A percentile compares a stretch with the other conserved stretches of the same genome.
These are phyloP conservation scores for Torymus auratus DNA, from an alignment of 2,888 invertebrate genomes.

Conservation along the genomic window DNA sequence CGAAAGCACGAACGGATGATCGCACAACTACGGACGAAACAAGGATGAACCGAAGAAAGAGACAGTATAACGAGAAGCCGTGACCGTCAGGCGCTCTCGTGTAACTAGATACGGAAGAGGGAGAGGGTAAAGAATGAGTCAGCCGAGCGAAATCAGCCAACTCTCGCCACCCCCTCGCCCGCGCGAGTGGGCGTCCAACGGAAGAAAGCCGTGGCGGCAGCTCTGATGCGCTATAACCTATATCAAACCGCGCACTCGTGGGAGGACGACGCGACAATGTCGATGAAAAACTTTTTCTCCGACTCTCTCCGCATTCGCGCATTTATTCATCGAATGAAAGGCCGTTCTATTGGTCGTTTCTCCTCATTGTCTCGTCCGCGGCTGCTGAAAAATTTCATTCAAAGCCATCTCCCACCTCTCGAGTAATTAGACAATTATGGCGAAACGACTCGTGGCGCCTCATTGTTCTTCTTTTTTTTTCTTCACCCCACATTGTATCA, in stretches of 20 bases:
- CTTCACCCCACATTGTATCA: too few relatives aligned
- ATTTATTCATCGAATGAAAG: too few relatives aligned
- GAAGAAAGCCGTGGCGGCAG: background rate
- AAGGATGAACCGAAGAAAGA: background rate
- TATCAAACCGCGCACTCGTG: too few relatives aligned
- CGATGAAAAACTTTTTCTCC: background rate
- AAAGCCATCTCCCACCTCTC: too few relatives aligned
- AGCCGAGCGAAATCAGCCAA: slow-evolving; percentile 11
- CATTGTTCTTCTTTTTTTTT: too few relatives aligned
- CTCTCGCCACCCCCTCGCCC: background rate
- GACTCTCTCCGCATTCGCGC: background rate
- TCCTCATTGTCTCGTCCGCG: too few relatives aligned
- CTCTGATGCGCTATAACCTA: background rate
- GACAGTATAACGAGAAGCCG: slow-evolving; percentile 23
- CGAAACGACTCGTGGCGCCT: too few relatives aligned
- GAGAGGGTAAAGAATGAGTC: slow-evolving; percentile 17
- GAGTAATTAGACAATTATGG: too few relatives aligned
- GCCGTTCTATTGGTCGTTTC: too few relatives aligned
- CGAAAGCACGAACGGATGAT: background rate
- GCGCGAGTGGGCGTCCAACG: slow-evolving; percentile 11
- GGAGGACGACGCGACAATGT: too few relatives aligned
- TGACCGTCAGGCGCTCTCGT: slow-evolving; percentile 8
- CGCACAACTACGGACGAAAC: background rate
- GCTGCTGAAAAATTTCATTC: too few relatives aligned
- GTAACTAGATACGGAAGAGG: slow-evolving; percentile 28